Conservation (phyloP, 2,797 vertebrate genomes). For the Falco concolor region DNA sequence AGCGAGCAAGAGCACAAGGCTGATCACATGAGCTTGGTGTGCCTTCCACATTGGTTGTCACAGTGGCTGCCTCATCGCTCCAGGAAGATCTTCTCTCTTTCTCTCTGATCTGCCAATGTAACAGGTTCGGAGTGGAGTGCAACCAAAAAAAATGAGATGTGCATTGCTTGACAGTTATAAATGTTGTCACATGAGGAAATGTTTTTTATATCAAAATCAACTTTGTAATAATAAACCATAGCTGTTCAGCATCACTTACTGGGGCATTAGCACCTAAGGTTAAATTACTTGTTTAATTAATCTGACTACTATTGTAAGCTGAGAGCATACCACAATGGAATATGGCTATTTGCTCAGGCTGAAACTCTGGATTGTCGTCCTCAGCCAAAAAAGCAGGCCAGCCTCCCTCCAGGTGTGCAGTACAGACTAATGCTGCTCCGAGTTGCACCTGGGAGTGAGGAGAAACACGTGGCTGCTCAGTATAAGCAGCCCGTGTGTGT, state of each 20-base stretch:
- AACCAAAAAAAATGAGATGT: background rate
- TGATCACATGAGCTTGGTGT: background rate
- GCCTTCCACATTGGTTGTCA: background rate
- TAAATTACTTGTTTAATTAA: background rate
- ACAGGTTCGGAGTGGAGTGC: background rate
- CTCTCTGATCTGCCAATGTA: background rate
- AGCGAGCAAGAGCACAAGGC: background rate
- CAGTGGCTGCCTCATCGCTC: background rate
- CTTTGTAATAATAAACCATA: background rate
- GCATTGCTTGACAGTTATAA: background rate
- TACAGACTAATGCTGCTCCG: background rate
- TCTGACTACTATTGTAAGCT: background rate
- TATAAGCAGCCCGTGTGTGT: accelerated
- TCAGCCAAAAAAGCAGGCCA: background rate
- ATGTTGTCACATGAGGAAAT: background rate
- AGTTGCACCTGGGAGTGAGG: background rate
- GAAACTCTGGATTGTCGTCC: background rate
- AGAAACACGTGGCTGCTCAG: background rate
- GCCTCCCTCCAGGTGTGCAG: background rate
- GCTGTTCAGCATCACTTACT: background rate
- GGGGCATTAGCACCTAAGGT: background rate
- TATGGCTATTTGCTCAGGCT: background rate
- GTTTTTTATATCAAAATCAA: background rate
- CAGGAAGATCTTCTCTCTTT: background rate
- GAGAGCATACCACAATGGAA: background rate